phyloP scores from a whole-genome alignment of 2,113 vertebrate species.

The Sapayoa aenigma region DNA sequence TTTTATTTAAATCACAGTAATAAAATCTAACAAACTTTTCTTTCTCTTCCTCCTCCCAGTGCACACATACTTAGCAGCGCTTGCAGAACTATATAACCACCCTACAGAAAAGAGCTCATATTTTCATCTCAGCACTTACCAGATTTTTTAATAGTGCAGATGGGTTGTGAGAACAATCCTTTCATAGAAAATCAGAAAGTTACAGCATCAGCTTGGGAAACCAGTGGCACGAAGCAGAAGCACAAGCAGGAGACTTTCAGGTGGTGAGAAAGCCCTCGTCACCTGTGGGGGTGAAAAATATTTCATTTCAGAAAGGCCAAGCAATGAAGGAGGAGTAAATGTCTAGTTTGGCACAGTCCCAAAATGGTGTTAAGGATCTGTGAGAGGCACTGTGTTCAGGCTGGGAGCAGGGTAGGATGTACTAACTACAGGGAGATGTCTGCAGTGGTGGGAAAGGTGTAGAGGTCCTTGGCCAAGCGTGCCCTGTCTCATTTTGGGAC shows the following conservation, averaged over 20 bases:
- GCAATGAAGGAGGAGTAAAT: neutral
- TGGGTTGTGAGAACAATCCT: neutral
- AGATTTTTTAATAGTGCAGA: neutral
- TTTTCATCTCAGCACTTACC: neutral
- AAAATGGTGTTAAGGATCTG: neutral
- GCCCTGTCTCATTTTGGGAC: neutral
- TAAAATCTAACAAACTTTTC: neutral
- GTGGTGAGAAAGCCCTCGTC: neutral
- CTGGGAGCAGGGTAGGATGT: neutral
- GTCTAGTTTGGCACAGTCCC: neutral
- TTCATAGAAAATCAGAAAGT: neutral
- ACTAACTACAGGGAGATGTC: neutral
- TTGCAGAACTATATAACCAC: neutral
- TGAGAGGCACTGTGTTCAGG: neutral
- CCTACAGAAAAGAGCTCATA: neutral
- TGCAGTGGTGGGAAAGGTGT: neutral
- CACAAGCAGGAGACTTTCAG: neutral
- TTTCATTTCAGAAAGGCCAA: neutral
- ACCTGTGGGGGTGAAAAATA: neutral
- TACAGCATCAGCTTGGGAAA: fast-evolving
- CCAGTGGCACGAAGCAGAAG: neutral
- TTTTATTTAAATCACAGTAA: slow-evolving; percentile 16
- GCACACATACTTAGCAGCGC: neutral
- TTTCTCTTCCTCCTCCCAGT: neutral
- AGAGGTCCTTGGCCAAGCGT: neutral